A percentile compares a stretch with the other conserved stretches of the same genome.
These are phyloP conservation scores for Eulemur albifrons DNA, from an alignment of 2,797 vertebrate genomes.

Conservation along the genomic window DNA sequence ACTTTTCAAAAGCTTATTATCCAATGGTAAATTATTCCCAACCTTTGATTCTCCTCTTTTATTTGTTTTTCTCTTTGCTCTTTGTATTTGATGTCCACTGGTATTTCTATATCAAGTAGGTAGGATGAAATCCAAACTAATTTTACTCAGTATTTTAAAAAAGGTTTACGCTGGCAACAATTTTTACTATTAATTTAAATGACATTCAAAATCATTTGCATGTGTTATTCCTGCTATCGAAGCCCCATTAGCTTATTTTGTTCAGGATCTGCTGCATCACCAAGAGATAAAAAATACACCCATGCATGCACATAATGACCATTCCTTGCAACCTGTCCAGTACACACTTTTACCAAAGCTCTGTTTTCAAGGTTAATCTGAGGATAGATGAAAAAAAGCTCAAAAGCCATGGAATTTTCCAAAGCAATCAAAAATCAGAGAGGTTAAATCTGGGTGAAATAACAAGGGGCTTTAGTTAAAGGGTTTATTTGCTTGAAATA, in stretches of 20 bases:
- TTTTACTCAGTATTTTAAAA: not conserved
- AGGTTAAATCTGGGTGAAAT: not conserved
- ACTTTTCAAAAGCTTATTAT: not conserved
- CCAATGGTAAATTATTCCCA: not conserved
- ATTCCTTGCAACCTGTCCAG: not conserved
- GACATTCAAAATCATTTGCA: constrained; percentile 15
- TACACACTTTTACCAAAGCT: not conserved
- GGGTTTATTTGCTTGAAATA: constrained; percentile 31
- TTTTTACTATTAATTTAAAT: constrained; percentile 37
- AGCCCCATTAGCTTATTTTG: constrained; percentile 36
- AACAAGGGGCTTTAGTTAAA: not conserved
- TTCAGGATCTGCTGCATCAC: constrained; percentile 12
- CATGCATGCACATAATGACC: not conserved
- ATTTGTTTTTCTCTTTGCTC: not conserved
- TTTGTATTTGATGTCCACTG: not conserved
- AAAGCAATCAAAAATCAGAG: not conserved
- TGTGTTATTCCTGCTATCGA: not conserved
- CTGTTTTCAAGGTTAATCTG: constrained; percentile 50
- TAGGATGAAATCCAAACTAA: constrained; percentile 35
- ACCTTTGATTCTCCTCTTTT: not conserved
- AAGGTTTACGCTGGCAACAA: not conserved
- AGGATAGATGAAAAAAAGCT: not conserved
- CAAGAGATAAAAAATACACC: not conserved
- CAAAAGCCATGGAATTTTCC: not conserved
- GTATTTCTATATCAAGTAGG: not conserved